Base-by-base conservation (phyloP, 2,797 vertebrate species). In the Cheirogaleus major region DNA sequence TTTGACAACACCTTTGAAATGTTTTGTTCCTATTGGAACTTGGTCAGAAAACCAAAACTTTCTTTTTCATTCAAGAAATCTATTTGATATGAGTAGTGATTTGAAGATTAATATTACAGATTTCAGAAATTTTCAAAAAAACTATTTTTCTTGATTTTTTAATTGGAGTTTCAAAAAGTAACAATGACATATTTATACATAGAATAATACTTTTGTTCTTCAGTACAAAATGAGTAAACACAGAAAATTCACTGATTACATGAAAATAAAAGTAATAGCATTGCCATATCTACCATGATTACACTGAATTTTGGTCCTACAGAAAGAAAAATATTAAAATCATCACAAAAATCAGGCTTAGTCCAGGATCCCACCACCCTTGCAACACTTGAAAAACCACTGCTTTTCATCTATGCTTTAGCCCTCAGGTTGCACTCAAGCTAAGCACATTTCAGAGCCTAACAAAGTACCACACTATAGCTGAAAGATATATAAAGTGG, bases 291-390 rank as follows among this genome's bases (percentile, higher is more conserved):
- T 84, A 76, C 17, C 8, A 57, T 25, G 4, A 23, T 67, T 81
- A 22, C 12, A 55, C 4, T 52, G 52, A 80, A 78, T 22, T 91
- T 96, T 91, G 70, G 7, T 94, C 11, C 32, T 45, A 3, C 22
- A 70, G 75, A 93, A 96, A 93, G 23, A 50, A 96, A 96, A 85
- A 82, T 76, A 86, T 50, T 93, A 79, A 96, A 76, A 55, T 15
- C 4, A 20, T 73, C 27, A 65, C n/a, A 88, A 91, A 95, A 89
- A 83, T 89, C 17, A 96, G 69, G 22, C 41, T 93, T 35, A 35
- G 20, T 61, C 38, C 45, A 67, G 45, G 17, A 67, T 72, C 84
- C 65, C 6, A 41, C 32, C 30, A 88, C 43, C 76, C 63, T 45
- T 35, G 1, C 30, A 72, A 57, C 22, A 67, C 63, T 89, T 84